Percentiles rank a stretch among this genome's conserved stretches.
Evolutionary conservation across 2,888 invertebrate genomes (phyloP).

Genomic region (Acleris laterana): DNA sequence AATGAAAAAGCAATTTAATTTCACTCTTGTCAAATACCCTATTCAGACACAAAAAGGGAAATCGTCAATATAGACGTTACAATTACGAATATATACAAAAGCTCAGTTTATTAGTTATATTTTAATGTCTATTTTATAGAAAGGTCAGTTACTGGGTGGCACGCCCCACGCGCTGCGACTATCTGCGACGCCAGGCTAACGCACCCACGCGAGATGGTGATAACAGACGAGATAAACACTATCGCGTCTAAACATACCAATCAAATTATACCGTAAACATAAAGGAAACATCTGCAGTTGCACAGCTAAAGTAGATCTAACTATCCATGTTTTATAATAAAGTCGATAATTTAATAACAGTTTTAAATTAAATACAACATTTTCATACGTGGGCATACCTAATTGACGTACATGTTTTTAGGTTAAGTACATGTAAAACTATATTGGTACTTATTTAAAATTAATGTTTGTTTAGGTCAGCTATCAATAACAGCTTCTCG

Average conservation of each 20-base stretch:
- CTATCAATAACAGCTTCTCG: neutral
- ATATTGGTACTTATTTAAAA: neutral
- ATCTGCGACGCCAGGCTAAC: constrained; percentile 2
- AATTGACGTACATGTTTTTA: too few relatives aligned
- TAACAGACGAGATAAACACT: constrained; percentile 19
- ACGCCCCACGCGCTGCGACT: neutral
- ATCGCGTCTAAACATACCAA: constrained; percentile 2
- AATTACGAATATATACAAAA: too few relatives aligned
- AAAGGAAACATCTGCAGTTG: too few relatives aligned
- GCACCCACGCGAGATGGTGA: constrained; percentile 11
- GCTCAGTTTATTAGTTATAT: too few relatives aligned
- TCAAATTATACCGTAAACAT: too few relatives aligned
- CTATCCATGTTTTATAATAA: neutral
- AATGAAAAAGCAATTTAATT: too few relatives aligned
- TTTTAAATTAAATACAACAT: too few relatives aligned
- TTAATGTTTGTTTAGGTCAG: constrained; percentile 1
- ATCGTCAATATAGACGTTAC: too few relatives aligned
- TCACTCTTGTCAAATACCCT: too few relatives aligned
- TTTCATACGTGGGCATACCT: too few relatives aligned
- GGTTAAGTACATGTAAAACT: neutral
- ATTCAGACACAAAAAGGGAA: too few relatives aligned
- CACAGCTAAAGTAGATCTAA: too few relatives aligned
- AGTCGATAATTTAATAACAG: neutral
- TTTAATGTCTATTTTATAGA: neutral
- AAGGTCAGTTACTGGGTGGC: neutral